A percentile compares a stretch with the other conserved stretches of the same genome.
Conservation (phyloP, 2,113 vertebrate genomes). For the Miniopterus natalensis region DNA sequence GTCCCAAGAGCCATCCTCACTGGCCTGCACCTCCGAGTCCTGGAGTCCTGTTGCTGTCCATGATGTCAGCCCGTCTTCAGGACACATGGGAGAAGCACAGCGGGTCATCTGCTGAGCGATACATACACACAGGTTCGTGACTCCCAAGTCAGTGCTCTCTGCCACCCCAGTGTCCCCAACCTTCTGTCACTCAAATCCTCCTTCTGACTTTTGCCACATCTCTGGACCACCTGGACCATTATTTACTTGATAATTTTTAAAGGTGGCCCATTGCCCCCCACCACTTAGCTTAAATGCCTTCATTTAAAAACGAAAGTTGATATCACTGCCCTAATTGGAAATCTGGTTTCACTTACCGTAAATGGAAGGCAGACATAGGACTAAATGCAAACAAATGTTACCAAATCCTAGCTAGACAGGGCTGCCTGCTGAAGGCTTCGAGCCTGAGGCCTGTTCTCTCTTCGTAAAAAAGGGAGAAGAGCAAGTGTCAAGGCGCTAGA, state of each 20-base stretch:
- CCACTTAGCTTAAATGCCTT: not conserved
- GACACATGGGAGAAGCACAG: not conserved
- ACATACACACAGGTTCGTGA: not conserved
- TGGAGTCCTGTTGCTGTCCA: not conserved
- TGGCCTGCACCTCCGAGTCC: not conserved
- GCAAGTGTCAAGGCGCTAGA: not conserved
- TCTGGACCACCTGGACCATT: not conserved
- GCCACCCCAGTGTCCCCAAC: not conserved
- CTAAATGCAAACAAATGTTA: not conserved
- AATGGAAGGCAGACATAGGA: conserved; percentile 25
- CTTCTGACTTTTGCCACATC: not conserved
- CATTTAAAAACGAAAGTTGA: conserved; percentile 39
- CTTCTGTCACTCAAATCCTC: not conserved
- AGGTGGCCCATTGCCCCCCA: not conserved
- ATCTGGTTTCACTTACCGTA: conserved; percentile 24
- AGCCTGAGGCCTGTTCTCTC: not conserved
- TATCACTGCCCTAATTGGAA: not conserved
- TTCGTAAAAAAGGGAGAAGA: not conserved
- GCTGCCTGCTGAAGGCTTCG: not conserved
- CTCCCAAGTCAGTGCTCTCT: not conserved
- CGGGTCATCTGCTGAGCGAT: not conserved
- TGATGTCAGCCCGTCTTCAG: not conserved
- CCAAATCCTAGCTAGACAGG: not conserved
- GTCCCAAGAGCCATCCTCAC: not conserved
- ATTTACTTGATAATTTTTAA: not conserved